Evolutionary conservation across 1,140 invertebrate species (phyloP).

Genomic region (Danaus melanippus): DNA sequence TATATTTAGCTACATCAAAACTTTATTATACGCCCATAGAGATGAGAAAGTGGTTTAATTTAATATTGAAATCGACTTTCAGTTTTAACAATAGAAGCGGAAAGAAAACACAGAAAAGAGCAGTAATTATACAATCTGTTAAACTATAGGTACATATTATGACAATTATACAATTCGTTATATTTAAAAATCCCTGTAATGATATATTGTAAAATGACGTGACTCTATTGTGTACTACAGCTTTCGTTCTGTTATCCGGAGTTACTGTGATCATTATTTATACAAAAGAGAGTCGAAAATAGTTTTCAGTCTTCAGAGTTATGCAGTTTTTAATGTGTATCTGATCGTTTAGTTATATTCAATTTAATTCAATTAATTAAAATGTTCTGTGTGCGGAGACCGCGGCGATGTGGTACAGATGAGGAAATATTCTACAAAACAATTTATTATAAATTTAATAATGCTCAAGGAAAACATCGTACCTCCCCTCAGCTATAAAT

Average conservation of each 20-base stretch:
- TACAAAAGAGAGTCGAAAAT: slow-evolving; percentile 71
- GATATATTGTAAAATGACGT: slow-evolving; percentile 69
- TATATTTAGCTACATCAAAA: slow-evolving; percentile 33
- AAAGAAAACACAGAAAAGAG: slow-evolving; percentile 44
- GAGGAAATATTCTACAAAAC: slow-evolving; percentile 22
- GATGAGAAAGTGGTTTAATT: slow-evolving; percentile 26
- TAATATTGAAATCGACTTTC: slow-evolving; percentile 17
- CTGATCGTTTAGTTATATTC: slow-evolving; percentile 29
- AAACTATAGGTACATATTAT: slow-evolving; percentile 64
- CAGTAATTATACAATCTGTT: slow-evolving; percentile 50
- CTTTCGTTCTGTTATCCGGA: slow-evolving; percentile 31
- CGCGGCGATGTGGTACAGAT: slow-evolving; percentile 13
- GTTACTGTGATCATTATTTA: slow-evolving; percentile 58
- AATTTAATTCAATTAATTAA: slow-evolving; percentile 23
- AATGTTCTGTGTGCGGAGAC: slow-evolving; percentile 21
- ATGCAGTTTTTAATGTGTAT: slow-evolving; percentile 44
- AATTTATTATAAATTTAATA: slow-evolving; percentile 6
- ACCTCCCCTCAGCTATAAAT: slow-evolving; percentile 21
- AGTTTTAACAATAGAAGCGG: slow-evolving; percentile 25
- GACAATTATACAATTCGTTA: slow-evolving; percentile 59
- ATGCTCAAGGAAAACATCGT: no score
- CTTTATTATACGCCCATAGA: slow-evolving; percentile 5
- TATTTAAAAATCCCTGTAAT: slow-evolving; percentile 72
- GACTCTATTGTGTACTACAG: slow-evolving; percentile 54
- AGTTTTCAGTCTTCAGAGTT: slow-evolving; percentile 70